Base-by-base conservation (phyloP, 2,888 invertebrate species). In the Hololepta plana region DNA sequence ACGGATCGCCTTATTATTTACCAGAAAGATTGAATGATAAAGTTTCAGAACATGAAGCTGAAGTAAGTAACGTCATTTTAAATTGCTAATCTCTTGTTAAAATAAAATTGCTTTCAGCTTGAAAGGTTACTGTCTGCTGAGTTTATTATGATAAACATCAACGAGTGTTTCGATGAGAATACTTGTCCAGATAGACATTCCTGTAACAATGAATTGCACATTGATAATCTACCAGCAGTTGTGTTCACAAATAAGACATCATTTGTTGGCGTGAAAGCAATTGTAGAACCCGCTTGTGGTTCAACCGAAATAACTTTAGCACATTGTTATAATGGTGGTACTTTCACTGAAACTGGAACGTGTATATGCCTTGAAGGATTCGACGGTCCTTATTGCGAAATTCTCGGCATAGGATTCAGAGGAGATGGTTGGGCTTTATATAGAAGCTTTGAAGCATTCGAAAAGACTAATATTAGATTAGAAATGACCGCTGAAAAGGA, bases 361-460 rank as follows among this genome's bases (percentile, higher is more conserved):
- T 95, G 95, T 55, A 72, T 76, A 29, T 95, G 93, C 42, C 71
- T 71, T 1, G 65, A 69, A 27, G 52, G 80, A 1, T 67, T 68
- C 27, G 69, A 72, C 4, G 96, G 96, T 0, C 84, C 90, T 0
- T 70, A 77, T 30, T 98, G 98, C 53, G 91, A 96, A 55, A 68
- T 80, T 33, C 72, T 84, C 1, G 73, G 76, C 1, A 72, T 91
- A 35, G 81, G 82, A 11, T 95, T 95, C 59, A 67, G 67, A 34
- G 84, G 88, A n/a, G 70, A 74, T 39, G 88, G 91, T 6, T 95
- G 81, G 70, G 91, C 93, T 0, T 74, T 95, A 65, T 91, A 88
- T 59, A 73, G 79, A 1, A 68, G 88, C 0, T 71, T 90, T 15
- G 74, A 82, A 15, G 72, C 84, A 4, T 95, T 95, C 51, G 75